Evolutionary conservation across 2,888 invertebrate genomes (phyloP).

Genomic region (Bombylius major): DNA sequence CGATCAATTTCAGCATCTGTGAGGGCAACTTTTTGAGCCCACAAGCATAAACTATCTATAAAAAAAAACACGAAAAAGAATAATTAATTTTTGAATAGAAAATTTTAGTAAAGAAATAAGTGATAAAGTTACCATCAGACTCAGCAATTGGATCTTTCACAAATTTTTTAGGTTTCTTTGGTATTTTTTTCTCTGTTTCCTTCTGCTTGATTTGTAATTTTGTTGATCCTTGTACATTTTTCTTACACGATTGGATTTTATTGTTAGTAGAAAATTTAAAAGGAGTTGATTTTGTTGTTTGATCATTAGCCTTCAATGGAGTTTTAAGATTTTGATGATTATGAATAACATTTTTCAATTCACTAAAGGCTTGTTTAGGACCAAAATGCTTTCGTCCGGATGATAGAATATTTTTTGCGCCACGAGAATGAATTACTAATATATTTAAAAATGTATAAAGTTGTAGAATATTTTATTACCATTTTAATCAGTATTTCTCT

Average conservation of each 20-base stretch:
- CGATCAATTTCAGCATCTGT: background rate
- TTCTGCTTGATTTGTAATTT: background rate
- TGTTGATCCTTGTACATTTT: too few species aligned
- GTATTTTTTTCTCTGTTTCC: background rate
- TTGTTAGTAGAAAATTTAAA: background rate
- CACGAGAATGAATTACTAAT: background rate
- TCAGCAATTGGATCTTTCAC: background rate
- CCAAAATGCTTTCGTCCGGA: background rate
- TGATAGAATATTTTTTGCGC: background rate
- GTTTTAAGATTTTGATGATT: background rate
- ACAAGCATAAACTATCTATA: background rate
- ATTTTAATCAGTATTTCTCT: background rate
- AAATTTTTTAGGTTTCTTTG: background rate
- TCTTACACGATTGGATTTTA: background rate
- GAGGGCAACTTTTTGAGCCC: background rate
- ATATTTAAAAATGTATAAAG: too few species aligned
- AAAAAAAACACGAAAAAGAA: background rate
- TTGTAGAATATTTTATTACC: background rate
- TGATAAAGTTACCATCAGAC: background rate
- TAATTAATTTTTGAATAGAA: too few species aligned
- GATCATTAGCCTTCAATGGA: background rate
- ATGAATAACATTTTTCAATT: slow-evolving; percentile 5
- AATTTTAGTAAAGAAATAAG: background rate
- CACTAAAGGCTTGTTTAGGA: slow-evolving; percentile 1
- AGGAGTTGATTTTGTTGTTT: background rate